A percentile compares a stretch with the other conserved stretches of the same genome.
These are phyloP conservation scores for Cydia fagiglandana DNA, from an alignment of 1,140 invertebrate genomes.

Conservation along the genomic window DNA sequence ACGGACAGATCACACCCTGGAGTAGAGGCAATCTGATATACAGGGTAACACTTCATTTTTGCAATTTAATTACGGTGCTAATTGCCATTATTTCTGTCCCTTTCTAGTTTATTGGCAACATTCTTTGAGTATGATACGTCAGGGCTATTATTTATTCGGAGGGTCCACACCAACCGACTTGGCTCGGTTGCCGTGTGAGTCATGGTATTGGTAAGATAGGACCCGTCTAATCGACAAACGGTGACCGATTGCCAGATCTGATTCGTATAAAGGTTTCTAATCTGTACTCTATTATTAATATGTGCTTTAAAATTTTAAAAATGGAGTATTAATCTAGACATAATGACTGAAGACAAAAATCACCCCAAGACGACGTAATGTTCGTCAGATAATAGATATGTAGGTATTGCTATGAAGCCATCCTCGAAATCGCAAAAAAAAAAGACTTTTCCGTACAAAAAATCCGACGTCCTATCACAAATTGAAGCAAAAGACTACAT, in stretches of 20 bases:
- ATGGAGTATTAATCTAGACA: too few relatives aligned
- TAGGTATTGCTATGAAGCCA: too few relatives aligned
- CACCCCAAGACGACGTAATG: too few relatives aligned
- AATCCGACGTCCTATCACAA: not conserved
- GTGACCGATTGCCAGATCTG: too few relatives aligned
- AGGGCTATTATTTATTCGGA: slow-evolving; percentile 1
- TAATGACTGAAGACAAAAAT: too few relatives aligned
- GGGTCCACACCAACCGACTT: slow-evolving; percentile 9
- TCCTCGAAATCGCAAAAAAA: too few relatives aligned
- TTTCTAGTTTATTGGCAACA: slow-evolving; percentile 14
- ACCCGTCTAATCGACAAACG: not conserved
- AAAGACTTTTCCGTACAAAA: too few relatives aligned
- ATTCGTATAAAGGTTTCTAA: too few relatives aligned
- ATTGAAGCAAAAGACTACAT: not conserved
- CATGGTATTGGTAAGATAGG: not conserved
- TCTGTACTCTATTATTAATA: too few relatives aligned
- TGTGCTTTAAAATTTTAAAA: too few relatives aligned
- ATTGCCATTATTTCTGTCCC: not conserved
- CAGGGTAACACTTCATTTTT: not conserved
- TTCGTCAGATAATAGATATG: too few relatives aligned
- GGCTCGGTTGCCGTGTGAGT: not conserved
- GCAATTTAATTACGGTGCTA: slow-evolving; percentile 20
- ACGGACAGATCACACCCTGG: slow-evolving; percentile 28
- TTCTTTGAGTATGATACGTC: slow-evolving; percentile 2
- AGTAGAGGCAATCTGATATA: not conserved